Base-by-base conservation (phyloP, 2,113 vertebrate species). In the Asarcornis scutulata region DNA sequence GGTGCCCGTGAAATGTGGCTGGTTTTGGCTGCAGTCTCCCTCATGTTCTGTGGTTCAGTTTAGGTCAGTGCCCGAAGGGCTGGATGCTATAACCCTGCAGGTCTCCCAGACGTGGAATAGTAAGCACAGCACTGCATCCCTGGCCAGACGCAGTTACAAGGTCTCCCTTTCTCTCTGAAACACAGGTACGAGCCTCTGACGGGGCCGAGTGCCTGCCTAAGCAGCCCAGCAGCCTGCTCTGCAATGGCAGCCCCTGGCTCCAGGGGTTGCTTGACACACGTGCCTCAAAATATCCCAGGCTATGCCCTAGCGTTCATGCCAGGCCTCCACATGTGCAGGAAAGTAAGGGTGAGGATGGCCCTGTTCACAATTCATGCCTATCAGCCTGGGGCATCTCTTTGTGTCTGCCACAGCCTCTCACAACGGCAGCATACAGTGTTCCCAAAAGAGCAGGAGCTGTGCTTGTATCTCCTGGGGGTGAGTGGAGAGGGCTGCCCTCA, bases 311-410 rank as follows among this genome's bases (percentile, higher is more conserved):
- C 40, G 63, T 27, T 74, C 25, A 3, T 38, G 26, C 9, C 29
- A 34, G 27, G 26, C 36, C 81, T 59, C 17, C 42, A 52, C 56
- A 2, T 6, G 36, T 0, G 0, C 5, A 3, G 77, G 32, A 46
- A 6, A 2, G 23, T 0, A 0, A 84, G 16, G 20, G 22, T 18
- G 20, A 77, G 55, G 60, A 68, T 0, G 0, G 21, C 7, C 13
- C 34, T 32, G 1, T 59, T 38, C 14, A 2, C 4, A 6, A 6
- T 44, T 89, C 36, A 50, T 46, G 3, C 59, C 52, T 14, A 9
- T 3, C 7, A 3, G 42, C 42, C 42, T 23, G 16, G 32, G 26
- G 29, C 66, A 8, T 32, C 21, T 52, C 29, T 71, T 48, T 55
- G 3, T 5, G 1, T 23, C 72, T 67, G 22, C 46, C n/a, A 27